Conservation (phyloP, 2,797 vertebrate species). For the Sylvilagus floridanus region DNA sequence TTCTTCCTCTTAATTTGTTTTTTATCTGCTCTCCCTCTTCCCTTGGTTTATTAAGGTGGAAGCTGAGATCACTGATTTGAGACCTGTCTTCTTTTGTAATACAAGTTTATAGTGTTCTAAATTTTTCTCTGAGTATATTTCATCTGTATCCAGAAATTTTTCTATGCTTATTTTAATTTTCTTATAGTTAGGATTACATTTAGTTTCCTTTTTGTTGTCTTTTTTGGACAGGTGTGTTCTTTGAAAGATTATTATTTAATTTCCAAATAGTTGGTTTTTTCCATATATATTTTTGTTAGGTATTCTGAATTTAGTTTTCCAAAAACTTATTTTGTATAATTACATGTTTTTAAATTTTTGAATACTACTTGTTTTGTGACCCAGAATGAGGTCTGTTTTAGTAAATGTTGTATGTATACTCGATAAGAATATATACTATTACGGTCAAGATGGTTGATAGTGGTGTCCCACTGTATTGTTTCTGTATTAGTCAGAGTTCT, state of each 20-base stretch:
- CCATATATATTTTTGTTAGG: neutral
- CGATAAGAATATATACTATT: neutral
- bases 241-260: conserved; percentile 15
- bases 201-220: neutral
- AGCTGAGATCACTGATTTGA: too few species aligned
- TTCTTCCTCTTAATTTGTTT: too few species aligned
- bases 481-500: neutral
- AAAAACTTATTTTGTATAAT: neutral
- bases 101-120: neutral
- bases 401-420: neutral
- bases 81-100: neutral
- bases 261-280: neutral
- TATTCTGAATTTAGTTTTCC: neutral
- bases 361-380: neutral
- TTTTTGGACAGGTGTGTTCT: neutral
- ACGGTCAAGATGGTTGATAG: neutral
- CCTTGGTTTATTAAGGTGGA: too few species aligned
- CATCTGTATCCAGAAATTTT: neutral
- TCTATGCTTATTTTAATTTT: neutral
- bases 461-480: neutral
- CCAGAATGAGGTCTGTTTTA: neutral
- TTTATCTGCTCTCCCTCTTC: too few species aligned
- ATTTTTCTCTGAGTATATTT: conserved; percentile 16
- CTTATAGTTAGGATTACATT: neutral
- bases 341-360: neutral